Base-by-base conservation (phyloP, 2,888 invertebrate species). In the Chymomyza caudatula region DNA sequence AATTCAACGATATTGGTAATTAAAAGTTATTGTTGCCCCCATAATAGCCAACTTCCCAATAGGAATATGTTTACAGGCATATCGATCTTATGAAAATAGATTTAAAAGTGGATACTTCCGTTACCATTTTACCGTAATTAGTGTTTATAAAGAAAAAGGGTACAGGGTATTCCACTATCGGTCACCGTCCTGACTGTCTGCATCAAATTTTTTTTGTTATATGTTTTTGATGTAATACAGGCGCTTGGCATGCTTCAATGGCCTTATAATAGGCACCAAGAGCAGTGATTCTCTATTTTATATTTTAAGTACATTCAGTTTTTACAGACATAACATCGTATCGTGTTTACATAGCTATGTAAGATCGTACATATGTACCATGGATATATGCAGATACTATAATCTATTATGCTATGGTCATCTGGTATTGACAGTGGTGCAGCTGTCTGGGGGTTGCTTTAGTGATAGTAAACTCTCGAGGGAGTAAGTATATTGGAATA, bases 191-290 rank as follows among this genome's bases (percentile, higher is more conserved):
- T n/a, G n/a, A n/a, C n/a, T n/a, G n/a, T n/a, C n/a, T n/a, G n/a
- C n/a, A n/a, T n/a, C n/a, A n/a, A n/a, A n/a, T 55, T 60, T 61
- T 43, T 56, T 49, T 47, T 52, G 29, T 25, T 44, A 23, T 51
- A 8, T 51, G 17, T 20, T 56, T 58, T 63, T 59, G 54, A 47
- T 59, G 70, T 60, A 70, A 59, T 58, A 54, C 49, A 43, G 51
- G 29, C 57, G 63, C 44, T 65, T 68, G 13, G n/a, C 13, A 65
- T 71, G 76, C 76, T 63, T 73, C 67, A 77, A 64, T 76, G 75
- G 64, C 56, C 63, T 51, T 56, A 63, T 73, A 77, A 66, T 65
- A 51, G 62, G 55, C 70, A 29, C n/a, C 44, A 15, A 15, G 15
- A 15, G 44, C 17, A 17, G 11, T 11, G 29, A 8, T 37, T 37